Percentiles rank a stretch among this genome's conserved stretches.
Conservation (phyloP, 2,797 vertebrate genomes). For the Notolepis coatsorum region DNA sequence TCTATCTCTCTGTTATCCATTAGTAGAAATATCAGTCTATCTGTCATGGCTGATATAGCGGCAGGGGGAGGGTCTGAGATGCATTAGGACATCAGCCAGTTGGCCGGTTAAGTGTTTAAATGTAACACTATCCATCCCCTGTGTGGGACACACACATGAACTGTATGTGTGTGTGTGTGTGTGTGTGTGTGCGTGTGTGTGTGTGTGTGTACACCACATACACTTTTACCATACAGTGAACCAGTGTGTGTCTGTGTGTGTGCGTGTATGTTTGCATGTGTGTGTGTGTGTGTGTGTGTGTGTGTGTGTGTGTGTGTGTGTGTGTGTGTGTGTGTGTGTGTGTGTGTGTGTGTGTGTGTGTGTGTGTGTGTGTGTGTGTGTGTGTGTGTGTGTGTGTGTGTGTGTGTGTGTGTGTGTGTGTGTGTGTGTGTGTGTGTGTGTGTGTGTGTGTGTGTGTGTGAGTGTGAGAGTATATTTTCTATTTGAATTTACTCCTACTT, state of each 20-base stretch:
- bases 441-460: conserved; percentile 15
- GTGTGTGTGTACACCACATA: neutral
- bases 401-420: conserved; percentile 9
- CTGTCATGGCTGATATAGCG: conserved; percentile 62
- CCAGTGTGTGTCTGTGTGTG: neutral
- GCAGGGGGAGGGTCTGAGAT: conserved; percentile 64
- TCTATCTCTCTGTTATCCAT: conserved; percentile 76
- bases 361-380: conserved; percentile 16
- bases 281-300: neutral
- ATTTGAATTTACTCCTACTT: too few species aligned
- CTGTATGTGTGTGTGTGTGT: conserved; percentile 1
- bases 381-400: neutral
- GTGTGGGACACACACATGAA: conserved; percentile 30
- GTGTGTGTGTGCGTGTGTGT: conserved; percentile 2
- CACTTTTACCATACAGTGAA: too few species aligned
- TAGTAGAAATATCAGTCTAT: conserved; percentile 64
- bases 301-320: conserved; percentile 18
- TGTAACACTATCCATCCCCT: conserved; percentile 81
- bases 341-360: neutral
- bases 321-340: neutral
- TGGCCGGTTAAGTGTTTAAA: conserved; percentile 81
- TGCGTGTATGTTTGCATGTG: neutral
- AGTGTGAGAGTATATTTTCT: too few species aligned
- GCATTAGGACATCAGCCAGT: conserved; percentile 81
- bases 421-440: conserved; percentile 8